Evolutionary conservation across 35 echinoderm and acorn worm species (phyloP).

Genomic region (Hemicentrotus pulcherrimus): DNA sequence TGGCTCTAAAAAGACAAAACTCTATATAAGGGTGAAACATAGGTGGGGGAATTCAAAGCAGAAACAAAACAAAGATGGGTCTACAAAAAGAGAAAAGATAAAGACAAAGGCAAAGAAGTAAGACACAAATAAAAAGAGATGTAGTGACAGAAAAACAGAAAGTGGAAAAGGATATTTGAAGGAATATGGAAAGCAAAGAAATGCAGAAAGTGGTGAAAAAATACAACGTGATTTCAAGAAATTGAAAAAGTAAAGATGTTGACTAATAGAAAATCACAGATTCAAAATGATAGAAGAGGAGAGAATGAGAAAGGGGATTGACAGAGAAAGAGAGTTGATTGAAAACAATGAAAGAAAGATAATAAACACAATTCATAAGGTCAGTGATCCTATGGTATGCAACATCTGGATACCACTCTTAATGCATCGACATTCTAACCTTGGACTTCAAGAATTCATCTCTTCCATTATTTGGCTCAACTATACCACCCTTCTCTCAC

Average conservation of each 20-base stretch:
- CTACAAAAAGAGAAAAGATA: no score
- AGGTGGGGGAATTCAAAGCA: no score
- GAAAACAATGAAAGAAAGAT: background rate
- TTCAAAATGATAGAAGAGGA: background rate
- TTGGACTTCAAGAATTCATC: background rate
- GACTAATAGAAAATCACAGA: no score
- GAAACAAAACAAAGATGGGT: no score
- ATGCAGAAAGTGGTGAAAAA: background rate
- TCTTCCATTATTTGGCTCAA: no score
- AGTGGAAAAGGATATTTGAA: background rate
- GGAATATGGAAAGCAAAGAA: background rate
- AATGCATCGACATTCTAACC: background rate
- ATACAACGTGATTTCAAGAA: no score
- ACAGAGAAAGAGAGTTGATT: background rate
- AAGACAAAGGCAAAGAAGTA: no score
- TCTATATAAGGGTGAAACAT: no score
- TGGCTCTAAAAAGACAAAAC: no score
- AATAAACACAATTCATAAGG: constrained; percentile 9
- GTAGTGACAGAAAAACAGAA: background rate
- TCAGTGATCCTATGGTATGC: background rate
- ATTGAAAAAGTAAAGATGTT: background rate
- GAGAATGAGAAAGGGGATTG: background rate
- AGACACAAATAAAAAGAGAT: no score
- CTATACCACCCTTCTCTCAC: no score
- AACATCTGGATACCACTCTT: background rate